Conservation (phyloP, 2,888 invertebrate species). For the Nemapogon koenigi region DNA sequence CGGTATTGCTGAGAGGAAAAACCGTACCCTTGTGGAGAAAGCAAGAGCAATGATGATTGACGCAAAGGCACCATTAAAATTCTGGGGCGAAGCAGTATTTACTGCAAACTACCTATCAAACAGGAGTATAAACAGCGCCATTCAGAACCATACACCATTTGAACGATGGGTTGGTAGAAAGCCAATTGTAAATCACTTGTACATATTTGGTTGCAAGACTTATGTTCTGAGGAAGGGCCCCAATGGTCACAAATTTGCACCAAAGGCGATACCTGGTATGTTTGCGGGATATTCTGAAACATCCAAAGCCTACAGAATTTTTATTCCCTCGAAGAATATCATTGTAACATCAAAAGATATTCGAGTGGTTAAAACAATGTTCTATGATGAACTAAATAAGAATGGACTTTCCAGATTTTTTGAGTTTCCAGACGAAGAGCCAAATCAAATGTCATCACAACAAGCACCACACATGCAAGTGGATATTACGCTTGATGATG, state of each 20-base stretch:
- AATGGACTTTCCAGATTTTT: too few species aligned
- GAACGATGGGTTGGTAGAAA: slow-evolving; percentile 12
- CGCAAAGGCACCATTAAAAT: not conserved
- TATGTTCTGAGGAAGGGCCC: slow-evolving; percentile 12
- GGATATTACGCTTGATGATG: too few species aligned
- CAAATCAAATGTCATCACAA: too few species aligned
- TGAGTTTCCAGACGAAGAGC: too few species aligned
- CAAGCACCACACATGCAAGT: too few species aligned
- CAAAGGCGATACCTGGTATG: slow-evolving; percentile 10
- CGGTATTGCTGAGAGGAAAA: slow-evolving; percentile 24
- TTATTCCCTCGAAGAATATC: too few species aligned
- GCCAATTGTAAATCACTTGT: slow-evolving; percentile 12
- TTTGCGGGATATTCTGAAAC: slow-evolving; percentile 13
- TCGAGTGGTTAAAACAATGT: too few species aligned
- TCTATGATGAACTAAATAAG: too few species aligned
- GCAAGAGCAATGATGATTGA: slow-evolving; percentile 12
- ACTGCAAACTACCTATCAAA: too few species aligned
- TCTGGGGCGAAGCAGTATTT: slow-evolving; percentile 13
- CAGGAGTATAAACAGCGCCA: slow-evolving; percentile 9
- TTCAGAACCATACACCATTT: slow-evolving; percentile 8
- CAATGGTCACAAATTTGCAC: slow-evolving; percentile 10
- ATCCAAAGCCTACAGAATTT: slow-evolving; percentile 12
- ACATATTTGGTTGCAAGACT: slow-evolving; percentile 12
- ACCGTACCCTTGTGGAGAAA: slow-evolving; percentile 15
- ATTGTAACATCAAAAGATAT: too few species aligned